Conservation (phyloP, 2,797 vertebrate genomes). For the Lepilemur septentrionalis region DNA sequence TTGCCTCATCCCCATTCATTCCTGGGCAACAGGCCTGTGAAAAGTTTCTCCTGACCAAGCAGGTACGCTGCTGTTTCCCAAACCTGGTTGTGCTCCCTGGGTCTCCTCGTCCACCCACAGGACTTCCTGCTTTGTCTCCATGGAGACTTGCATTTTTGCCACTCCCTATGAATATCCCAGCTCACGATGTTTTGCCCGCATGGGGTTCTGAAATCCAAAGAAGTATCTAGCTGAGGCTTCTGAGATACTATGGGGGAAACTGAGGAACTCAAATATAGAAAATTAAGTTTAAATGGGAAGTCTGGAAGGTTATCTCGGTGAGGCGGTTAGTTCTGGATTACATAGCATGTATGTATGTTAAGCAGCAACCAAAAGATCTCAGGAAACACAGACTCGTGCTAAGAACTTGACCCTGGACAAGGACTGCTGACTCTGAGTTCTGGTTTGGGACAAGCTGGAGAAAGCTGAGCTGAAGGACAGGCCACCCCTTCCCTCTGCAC, state of each 20-base stretch:
- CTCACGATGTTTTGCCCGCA: accelerated
- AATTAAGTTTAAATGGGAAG: background rate
- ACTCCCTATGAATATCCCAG: background rate
- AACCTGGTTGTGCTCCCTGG: background rate
- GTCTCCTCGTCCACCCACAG: background rate
- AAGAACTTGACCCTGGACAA: background rate
- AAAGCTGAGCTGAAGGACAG: accelerated
- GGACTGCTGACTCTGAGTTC: background rate
- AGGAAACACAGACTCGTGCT: background rate
- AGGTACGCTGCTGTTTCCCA: background rate
- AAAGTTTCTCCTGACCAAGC: background rate
- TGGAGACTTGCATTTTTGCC: background rate
- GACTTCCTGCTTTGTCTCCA: background rate
- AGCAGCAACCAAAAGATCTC: background rate
- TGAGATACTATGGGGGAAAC: background rate
- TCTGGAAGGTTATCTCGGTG: background rate
- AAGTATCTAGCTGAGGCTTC: background rate
- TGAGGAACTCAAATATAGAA: background rate
- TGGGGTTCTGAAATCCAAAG: background rate
- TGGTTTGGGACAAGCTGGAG: background rate
- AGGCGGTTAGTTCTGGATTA: background rate
- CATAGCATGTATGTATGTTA: accelerated
- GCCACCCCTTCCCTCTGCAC: background rate
- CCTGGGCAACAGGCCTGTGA: background rate
- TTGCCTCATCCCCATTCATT: background rate